Conservation (phyloP, 2,888 invertebrate genomes). For the Smittia aterrima region DNA sequence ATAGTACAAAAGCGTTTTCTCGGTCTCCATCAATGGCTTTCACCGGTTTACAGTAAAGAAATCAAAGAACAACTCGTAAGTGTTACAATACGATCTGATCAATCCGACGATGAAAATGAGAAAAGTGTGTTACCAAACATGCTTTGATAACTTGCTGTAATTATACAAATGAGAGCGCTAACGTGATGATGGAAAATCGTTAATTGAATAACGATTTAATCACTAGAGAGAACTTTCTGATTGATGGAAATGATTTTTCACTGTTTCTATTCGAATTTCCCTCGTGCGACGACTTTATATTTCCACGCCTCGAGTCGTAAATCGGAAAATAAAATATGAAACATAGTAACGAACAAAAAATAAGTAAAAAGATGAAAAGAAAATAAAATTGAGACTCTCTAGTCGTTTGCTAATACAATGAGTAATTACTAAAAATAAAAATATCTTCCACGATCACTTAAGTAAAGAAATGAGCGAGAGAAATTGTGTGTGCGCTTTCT, state of each 20-base stretch:
- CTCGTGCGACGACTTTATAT: background rate
- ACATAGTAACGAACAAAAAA: background rate
- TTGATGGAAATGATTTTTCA: background rate
- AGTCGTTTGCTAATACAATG: slow-evolving; percentile 13
- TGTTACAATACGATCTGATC: slow-evolving; percentile 44
- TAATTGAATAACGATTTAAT: background rate
- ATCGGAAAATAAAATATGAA: background rate
- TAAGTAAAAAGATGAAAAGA: slow-evolving; percentile 2
- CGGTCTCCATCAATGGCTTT: slow-evolving; percentile 86
- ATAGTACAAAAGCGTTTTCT: slow-evolving; percentile 87
- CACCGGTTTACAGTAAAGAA: slow-evolving; percentile 77
- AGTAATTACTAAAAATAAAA: slow-evolving; percentile 8
- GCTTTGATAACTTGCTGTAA: background rate
- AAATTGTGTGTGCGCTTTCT: no score
- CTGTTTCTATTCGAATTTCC: background rate
- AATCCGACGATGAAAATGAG: background rate
- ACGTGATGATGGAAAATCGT: no score
- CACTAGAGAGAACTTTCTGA: background rate
- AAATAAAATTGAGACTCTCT: background rate
- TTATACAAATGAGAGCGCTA: background rate
- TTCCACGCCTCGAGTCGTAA: background rate
- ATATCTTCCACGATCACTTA: no score
- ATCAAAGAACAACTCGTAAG: slow-evolving; percentile 76
- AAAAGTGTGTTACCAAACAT: background rate
- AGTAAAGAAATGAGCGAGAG: background rate